Base-by-base conservation (phyloP, 2,797 vertebrate species). In the Chromobotia macracanthus region DNA sequence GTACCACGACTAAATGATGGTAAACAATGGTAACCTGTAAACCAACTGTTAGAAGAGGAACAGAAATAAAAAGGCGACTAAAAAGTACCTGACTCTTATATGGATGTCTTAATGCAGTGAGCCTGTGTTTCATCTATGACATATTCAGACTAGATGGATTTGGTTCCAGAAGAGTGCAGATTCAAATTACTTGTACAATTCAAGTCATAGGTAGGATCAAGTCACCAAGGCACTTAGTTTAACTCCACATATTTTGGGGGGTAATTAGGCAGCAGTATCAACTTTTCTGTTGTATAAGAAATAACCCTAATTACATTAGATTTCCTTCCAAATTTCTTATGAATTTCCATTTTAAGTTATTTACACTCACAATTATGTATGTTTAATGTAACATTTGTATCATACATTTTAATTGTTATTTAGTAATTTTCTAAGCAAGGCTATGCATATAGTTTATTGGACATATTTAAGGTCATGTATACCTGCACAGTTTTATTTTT, bases 341-440 rank as follows among this genome's bases (percentile, higher is more conserved):
- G n/a, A n/a, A n/a, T n/a, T n/a, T n/a, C n/a, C n/a, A n/a, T n/a
- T n/a, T n/a, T n/a, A n/a, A 11, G 11, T 51, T 50, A 16, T 74
- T 13, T n/a, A n/a, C n/a, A n/a, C 44, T 55, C 48, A 44, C 64
- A 68, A 64, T 58, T 18, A 38, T 67, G 60, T n/a, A n/a, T n/a
- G n/a, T n/a, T n/a, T n/a, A n/a, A n/a, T n/a, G n/a, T n/a, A n/a
- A n/a, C n/a, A n/a, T n/a, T n/a, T n/a, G n/a, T n/a, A n/a, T n/a
- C n/a, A n/a, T n/a, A n/a, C n/a, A n/a, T n/a, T n/a, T n/a, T n/a
- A n/a, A n/a, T n/a, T n/a, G n/a, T n/a, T n/a, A n/a, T n/a, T n/a
- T n/a, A n/a, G n/a, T n/a, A n/a, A n/a, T n/a, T n/a, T 58, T 25
- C 16, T 28, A 60, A 1, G 5, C 21, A 60, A 18, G 16, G 3